A percentile compares a stretch with the other conserved stretches of the same genome.
These are phyloP conservation scores for Disparrhopalites patrizii DNA, from an alignment of 2,888 invertebrate species.

Conservation along the genomic window DNA sequence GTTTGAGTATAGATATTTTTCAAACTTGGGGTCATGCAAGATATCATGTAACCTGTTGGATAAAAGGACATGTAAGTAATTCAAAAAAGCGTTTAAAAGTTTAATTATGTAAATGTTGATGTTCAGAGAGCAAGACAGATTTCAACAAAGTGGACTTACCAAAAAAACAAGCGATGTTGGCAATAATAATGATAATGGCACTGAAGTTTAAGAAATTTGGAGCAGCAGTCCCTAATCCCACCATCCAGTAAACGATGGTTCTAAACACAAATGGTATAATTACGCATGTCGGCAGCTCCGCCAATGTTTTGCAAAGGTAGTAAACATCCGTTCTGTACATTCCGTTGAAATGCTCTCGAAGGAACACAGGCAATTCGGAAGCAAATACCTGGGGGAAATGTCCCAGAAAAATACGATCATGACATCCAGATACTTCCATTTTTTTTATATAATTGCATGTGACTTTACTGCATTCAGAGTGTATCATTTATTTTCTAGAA, in stretches of 20 bases:
- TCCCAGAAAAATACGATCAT: background rate
- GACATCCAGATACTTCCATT: background rate
- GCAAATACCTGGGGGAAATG: slow-evolving; percentile 14
- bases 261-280: slow-evolving; percentile 79
- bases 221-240: slow-evolving; percentile 71
- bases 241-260: slow-evolving; percentile 79
- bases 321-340: slow-evolving; percentile 89
- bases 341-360: slow-evolving; percentile 76
- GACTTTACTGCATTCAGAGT: too few relatives aligned
- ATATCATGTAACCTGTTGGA: too few relatives aligned
- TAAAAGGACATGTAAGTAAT: too few relatives aligned
- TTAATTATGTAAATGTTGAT: too few relatives aligned
- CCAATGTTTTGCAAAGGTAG: slow-evolving; percentile 83
- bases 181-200: slow-evolving; percentile 69
- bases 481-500: background rate
- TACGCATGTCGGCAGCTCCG: slow-evolving; percentile 82
- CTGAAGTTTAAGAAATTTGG: slow-evolving; percentile 63
- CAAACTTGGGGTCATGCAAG: too few relatives aligned
- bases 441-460: background rate
- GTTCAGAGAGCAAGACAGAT: too few relatives aligned
- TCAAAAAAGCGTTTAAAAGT: too few relatives aligned
- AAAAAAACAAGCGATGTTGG: slow-evolving; percentile 84
- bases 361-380: slow-evolving; percentile 15
- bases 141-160: too few relatives aligned
- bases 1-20: too few relatives aligned